Percentiles rank a stretch among this genome's conserved stretches.
phyloP scores from a whole-genome alignment of 2,888 invertebrate species.

The Oscheius sp. region DNA sequence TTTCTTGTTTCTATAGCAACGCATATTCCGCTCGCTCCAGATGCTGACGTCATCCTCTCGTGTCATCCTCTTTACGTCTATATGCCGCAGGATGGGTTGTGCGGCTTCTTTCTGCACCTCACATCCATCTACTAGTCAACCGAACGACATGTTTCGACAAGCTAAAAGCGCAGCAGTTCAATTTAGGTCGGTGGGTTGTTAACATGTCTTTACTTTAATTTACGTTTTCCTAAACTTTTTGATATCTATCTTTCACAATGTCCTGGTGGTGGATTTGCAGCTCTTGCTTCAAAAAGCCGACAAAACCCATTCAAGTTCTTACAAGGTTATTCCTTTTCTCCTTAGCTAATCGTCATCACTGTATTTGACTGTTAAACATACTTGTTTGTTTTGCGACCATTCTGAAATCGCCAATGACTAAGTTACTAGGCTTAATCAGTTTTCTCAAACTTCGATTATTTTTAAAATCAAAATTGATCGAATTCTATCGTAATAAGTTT shows the following conservation, averaged over 20 bases:
- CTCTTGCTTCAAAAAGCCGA: slow-evolving; percentile 1
- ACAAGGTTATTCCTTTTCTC: too few species aligned
- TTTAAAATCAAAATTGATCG: too few species aligned
- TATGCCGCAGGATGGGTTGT: slow-evolving; percentile 24
- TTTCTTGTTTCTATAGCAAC: not conserved
- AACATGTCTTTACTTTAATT: not conserved
- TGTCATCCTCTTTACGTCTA: not conserved
- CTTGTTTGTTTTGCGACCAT: too few species aligned
- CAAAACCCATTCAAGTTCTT: not conserved
- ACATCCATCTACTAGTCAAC: not conserved
- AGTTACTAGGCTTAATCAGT: too few species aligned
- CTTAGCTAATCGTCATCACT: too few species aligned
- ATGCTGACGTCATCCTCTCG: slow-evolving; percentile 31
- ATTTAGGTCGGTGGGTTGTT: slow-evolving; percentile 11
- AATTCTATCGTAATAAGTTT: too few species aligned
- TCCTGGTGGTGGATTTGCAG: slow-evolving; percentile 20
- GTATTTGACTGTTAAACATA: too few species aligned
- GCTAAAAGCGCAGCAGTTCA: slow-evolving; percentile 19
- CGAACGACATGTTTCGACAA: slow-evolving; percentile 22
- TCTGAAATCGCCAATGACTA: too few species aligned
- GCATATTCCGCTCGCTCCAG: slow-evolving; percentile 17
- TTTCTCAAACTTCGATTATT: too few species aligned
- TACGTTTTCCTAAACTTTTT: not conserved
- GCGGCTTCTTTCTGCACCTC: slow-evolving; percentile 26
- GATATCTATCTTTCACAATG: not conserved